A percentile compares a stretch with the other conserved stretches of the same genome.
phyloP scores from a whole-genome alignment of 2,113 vertebrate species.

The Micronisus gabar region DNA sequence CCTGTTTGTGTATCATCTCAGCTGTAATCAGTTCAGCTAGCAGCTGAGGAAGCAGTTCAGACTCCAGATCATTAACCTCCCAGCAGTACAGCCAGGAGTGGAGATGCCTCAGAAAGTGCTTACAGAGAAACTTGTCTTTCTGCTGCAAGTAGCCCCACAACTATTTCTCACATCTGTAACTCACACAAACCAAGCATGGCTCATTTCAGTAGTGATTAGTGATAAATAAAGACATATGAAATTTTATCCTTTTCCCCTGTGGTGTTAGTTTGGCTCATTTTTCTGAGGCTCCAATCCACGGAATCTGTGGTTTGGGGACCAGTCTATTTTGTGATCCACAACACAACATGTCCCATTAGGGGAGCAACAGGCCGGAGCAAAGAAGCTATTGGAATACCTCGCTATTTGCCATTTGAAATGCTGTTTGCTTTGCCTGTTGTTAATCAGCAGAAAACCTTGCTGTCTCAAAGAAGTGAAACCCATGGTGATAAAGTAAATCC shows the following conservation, averaged over 20 bases:
- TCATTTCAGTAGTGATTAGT: not conserved
- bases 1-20: conserved; percentile 1
- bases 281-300: rapidly evolving
- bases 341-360: not conserved
- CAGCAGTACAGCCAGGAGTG: not conserved
- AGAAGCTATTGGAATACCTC: not conserved
- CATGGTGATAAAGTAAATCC: not conserved
- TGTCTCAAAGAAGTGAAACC: not conserved
- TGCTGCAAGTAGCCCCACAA: not conserved
- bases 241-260: not conserved
- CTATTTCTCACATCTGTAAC: not conserved
- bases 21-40: conserved; percentile 39
- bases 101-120: not conserved
- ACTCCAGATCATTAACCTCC: conserved; percentile 32
- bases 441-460: not conserved
- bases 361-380: not conserved
- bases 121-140: not conserved
- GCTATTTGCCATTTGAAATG: not conserved
- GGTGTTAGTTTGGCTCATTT: not conserved
- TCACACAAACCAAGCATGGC: not conserved
- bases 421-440: not conserved
- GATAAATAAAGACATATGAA: not conserved
- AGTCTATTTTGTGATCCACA: not conserved
- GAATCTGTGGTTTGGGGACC: not conserved
- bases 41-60: not conserved